Conservation (phyloP, 2,113 vertebrate genomes). For the Orientallactaga bullata region DNA sequence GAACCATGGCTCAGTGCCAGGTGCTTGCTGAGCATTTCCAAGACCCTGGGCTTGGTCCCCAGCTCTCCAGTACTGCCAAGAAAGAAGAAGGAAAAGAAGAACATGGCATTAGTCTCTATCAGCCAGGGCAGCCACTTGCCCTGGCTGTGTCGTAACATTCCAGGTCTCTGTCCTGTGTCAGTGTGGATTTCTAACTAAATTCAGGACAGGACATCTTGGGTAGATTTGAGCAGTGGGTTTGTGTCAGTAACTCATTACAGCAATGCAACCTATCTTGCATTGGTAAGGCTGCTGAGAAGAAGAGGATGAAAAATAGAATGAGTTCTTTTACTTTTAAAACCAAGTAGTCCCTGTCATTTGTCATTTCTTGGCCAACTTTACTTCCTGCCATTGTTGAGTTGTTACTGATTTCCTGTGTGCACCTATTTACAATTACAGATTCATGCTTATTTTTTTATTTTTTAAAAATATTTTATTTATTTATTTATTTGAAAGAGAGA, state of each 20-base stretch:
- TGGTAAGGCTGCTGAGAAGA: conserved; percentile 33
- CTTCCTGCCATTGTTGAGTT: not conserved
- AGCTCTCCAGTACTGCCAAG: not conserved
- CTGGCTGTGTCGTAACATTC: not conserved
- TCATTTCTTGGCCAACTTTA: not conserved
- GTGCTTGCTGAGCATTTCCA: not conserved
- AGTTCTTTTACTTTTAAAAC: not conserved
- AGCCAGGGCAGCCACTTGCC: not conserved
- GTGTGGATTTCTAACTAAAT: not conserved
- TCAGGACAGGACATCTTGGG: not conserved
- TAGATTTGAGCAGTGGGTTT: not conserved
- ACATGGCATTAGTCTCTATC: not conserved
- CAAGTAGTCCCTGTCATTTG: not conserved
- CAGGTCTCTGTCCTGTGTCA: not conserved
- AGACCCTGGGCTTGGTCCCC: not conserved
- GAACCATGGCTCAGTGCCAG: not conserved
- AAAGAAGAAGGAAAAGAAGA: not conserved
- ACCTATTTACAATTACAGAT: not conserved
- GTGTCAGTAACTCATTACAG: not conserved
- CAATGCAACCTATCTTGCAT: not conserved
- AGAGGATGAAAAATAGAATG: not conserved
- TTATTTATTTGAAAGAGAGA: no score
- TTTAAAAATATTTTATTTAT: no score
- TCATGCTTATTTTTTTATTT: not conserved
- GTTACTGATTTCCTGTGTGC: not conserved